Evolutionary conservation across 2,888 invertebrate species (phyloP).

Genomic region (Cosmopolites sordidus): DNA sequence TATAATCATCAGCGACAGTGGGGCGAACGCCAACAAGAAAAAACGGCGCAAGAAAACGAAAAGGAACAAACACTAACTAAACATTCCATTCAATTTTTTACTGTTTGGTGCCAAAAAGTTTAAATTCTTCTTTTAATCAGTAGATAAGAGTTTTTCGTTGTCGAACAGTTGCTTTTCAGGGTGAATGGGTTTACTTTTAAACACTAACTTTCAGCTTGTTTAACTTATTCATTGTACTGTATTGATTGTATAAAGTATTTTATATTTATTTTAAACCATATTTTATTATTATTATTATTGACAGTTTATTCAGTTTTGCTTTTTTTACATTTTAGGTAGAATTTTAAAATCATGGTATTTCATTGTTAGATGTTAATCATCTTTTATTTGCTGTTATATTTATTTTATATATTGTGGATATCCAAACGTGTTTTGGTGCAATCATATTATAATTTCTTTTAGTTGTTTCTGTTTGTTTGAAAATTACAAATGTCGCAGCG

Average conservation of each 20-base stretch:
- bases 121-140: background rate
- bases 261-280: background rate
- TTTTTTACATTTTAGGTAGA: background rate
- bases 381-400: background rate
- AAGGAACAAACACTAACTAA: slow-evolving; percentile 50
- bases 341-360: background rate
- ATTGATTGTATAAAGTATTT: slow-evolving; percentile 1
- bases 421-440: background rate
- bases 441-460: background rate
- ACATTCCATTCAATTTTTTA: background rate
- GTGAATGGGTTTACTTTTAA: background rate
- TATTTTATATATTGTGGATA: background rate
- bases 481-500: background rate
- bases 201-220: background rate
- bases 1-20: slow-evolving; percentile 50
- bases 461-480: background rate
- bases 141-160: background rate
- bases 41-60: slow-evolving; percentile 54
- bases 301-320: background rate
- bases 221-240: background rate
- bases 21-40: slow-evolving; percentile 43
- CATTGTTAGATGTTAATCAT: background rate
- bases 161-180: background rate
- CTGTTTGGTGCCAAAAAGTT: background rate
- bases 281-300: background rate